These are phyloP conservation scores for Eulemur rufifrons DNA, from an alignment of 2,113 vertebrate genomes.

Conservation along the genomic window DNA sequence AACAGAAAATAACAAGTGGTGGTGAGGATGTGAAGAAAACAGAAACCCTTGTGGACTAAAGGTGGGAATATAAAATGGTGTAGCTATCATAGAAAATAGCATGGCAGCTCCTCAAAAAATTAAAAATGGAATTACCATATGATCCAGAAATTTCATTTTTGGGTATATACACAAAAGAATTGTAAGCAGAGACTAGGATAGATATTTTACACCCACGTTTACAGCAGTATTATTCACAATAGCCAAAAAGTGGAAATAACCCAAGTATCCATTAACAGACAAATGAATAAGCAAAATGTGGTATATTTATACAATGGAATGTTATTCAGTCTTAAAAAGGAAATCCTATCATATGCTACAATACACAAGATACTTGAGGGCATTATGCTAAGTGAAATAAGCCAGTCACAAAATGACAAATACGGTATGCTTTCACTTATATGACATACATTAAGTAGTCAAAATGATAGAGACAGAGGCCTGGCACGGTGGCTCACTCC, in stretches of 20 bases:
- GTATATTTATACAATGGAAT: neutral
- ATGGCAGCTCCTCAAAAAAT: neutral
- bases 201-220: neutral
- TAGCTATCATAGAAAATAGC: neutral
- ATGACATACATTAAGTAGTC: neutral
- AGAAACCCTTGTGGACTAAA: neutral
- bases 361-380: neutral
- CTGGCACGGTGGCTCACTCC: too few species aligned
- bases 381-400: slow-evolving; percentile 1
- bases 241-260: neutral
- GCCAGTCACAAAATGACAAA: neutral
- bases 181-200: neutral
- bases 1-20: neutral
- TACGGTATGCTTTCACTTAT: neutral
- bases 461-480: neutral
- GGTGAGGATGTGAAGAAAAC: neutral
- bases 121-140: neutral
- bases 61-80: neutral
- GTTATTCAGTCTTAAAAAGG: neutral
- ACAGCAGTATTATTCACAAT: neutral
- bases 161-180: neutral
- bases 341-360: neutral
- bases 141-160: neutral
- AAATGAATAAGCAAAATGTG: neutral
- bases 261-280: neutral